Percentiles rank a stretch among this genome's conserved stretches.
phyloP scores from a whole-genome alignment of 2,888 invertebrate species.

The Erebia aethiops region DNA sequence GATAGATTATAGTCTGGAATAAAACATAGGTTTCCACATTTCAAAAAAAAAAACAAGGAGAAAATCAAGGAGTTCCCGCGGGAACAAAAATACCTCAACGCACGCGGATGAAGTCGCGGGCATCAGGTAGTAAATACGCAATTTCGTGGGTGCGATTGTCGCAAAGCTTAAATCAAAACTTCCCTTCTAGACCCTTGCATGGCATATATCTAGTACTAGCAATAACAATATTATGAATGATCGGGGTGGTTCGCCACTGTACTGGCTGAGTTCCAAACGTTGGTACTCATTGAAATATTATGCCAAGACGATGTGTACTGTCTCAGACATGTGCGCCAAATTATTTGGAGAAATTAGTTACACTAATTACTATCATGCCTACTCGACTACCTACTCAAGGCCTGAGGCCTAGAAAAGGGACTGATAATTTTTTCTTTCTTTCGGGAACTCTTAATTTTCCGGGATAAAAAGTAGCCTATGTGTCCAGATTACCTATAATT shows the following conservation, averaged over 20 bases:
- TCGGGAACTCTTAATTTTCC: no score
- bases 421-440: no score
- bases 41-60: no score
- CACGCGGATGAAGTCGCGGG: no score
- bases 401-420: not conserved
- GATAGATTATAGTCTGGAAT: no score
- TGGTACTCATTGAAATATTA: constrained; percentile 81
- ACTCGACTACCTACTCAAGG: not conserved
- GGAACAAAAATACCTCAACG: no score
- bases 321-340: constrained; percentile 65
- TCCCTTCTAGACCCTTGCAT: not conserved
- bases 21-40: no score
- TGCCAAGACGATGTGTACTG: constrained; percentile 77
- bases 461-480: no score
- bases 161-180: not conserved
- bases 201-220: constrained; percentile 17
- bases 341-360: constrained; percentile 47
- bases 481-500: no score
- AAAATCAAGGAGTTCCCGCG: no score
- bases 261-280: constrained; percentile 73
- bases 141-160: not conserved
- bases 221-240: constrained; percentile 47
- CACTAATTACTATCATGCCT: constrained; percentile 13
- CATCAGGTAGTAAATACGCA: not conserved
- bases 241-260: constrained; percentile 35